Evolutionary conservation across 2,797 vertebrate species (phyloP), one percentile per base, ranked within the genome.

Genomic region (Pseudochirops corinnae): DNA sequence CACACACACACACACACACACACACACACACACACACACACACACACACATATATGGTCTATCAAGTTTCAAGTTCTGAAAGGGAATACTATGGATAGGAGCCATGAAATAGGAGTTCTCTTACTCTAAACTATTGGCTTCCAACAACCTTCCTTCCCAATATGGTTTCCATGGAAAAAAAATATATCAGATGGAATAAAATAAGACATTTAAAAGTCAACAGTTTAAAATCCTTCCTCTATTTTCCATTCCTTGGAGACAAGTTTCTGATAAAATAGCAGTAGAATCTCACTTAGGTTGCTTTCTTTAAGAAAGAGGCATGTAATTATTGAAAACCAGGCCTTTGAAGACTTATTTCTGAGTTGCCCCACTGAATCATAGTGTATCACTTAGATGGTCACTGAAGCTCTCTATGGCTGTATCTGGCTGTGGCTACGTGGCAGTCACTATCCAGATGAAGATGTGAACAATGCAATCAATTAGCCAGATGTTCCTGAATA

Each of bases 401-500:
- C 95, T 90, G 90, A 50, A 24, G 33, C 53, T 58, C 5, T 14
- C 60, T 82, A 52, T 90, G 24, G 24, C 4, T 67, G 29, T 31
- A 67, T 67, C 5, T 92, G 56, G 28, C 50, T 31, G 11, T 12
- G 39, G 5, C 31, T 50, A 18, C 60, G 5, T 58, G 50, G 46
- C 91, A 92, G 4, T 60, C 39, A 60, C 56, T n/a, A 82, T 46
- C 39, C 39, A 46, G 21, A 60, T 58, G 13, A 92, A 14, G 46
- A 82, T 82, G 5, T 60, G 91, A 92, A 57, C 50, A 52, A 92
- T 9, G 58, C 46, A 60, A 50, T 58, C 56, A 60, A 7, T 93
- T 92, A n/a, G 55, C 56, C 28, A 94, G 95, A 50, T 93, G 62
- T 46, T 91, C 39, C 39, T 91, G 33, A 95, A 90, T 50, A 92